phyloP scores from a whole-genome alignment of 2,888 invertebrate species.

The Drosophila mayaguana region DNA sequence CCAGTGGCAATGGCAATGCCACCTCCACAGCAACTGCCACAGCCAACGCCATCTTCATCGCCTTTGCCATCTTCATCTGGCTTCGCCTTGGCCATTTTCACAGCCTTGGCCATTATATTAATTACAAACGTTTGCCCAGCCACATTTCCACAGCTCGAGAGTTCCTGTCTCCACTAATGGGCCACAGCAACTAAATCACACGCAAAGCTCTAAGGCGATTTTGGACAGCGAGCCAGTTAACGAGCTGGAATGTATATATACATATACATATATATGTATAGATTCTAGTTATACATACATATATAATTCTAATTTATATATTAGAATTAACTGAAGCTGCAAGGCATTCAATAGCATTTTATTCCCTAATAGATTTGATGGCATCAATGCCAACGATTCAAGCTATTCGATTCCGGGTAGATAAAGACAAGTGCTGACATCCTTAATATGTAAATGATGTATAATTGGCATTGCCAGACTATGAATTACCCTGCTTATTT shows the following conservation, averaged over 20 bases:
- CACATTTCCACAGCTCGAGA: slow-evolving; percentile 17
- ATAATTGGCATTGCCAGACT: neutral
- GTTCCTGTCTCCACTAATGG: slow-evolving; percentile 70
- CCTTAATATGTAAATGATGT: neutral
- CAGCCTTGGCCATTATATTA: slow-evolving; percentile 77
- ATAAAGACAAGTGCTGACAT: neutral
- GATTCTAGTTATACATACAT: neutral
- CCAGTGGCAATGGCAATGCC: neutral
- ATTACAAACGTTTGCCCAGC: slow-evolving; percentile 72
- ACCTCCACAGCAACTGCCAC: slow-evolving; percentile 5
- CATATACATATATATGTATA: neutral
- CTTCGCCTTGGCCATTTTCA: slow-evolving; percentile 24
- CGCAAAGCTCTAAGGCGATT: slow-evolving; percentile 79
- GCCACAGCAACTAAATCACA: slow-evolving; percentile 78
- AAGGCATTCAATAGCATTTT: neutral
- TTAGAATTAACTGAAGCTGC: neutral
- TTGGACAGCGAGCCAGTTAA: slow-evolving; percentile 68
- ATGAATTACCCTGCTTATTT: neutral
- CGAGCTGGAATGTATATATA: slow-evolving; percentile 50
- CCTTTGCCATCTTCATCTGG: slow-evolving; percentile 35
- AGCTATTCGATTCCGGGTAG: neutral
- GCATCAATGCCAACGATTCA: neutral
- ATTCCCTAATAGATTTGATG: neutral
- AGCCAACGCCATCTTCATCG: slow-evolving; percentile 26
- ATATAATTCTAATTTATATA: slow-evolving; percentile 6